Evolutionary conservation across 1,140 invertebrate species (phyloP).

Genomic region (Drosophila eugracilis): DNA sequence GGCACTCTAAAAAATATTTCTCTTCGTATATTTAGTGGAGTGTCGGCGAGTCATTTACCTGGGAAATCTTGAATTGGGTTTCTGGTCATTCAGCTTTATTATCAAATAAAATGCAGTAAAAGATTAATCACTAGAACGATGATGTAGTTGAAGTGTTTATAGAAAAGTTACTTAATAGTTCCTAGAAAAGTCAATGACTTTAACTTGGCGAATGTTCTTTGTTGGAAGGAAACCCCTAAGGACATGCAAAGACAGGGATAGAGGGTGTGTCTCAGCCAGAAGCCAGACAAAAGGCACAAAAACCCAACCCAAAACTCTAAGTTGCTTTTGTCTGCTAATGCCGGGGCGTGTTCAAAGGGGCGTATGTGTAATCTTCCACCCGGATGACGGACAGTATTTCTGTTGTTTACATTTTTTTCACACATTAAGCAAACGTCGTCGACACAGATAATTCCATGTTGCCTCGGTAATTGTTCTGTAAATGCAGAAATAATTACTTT

Average conservation of each 20-base stretch:
- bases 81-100: neutral
- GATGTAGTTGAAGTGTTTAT: slow-evolving; percentile 2
- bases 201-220: slow-evolving; percentile 14
- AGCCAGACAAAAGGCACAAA: slow-evolving; percentile 18
- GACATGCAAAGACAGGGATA: slow-evolving; percentile 9
- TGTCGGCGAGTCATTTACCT: slow-evolving; percentile 35
- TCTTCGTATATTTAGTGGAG: slow-evolving; percentile 13
- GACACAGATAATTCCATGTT: slow-evolving; percentile 81
- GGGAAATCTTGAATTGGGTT: slow-evolving; percentile 25
- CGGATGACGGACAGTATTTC: slow-evolving; percentile 64
- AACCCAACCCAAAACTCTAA: neutral
- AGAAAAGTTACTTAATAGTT: slow-evolving; percentile 16
- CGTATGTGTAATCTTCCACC: slow-evolving; percentile 79
- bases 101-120: slow-evolving; percentile 9
- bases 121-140: slow-evolving; percentile 11
- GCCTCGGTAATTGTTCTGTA: slow-evolving; percentile 82
- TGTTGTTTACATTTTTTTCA: slow-evolving; percentile 57
- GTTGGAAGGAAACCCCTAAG: slow-evolving; percentile 8
- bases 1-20: slow-evolving; percentile 31
- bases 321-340: slow-evolving; percentile 31
- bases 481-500: slow-evolving; percentile 83
- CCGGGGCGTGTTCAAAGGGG: slow-evolving; percentile 55
- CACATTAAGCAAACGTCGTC: slow-evolving; percentile 74
- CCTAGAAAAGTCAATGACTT: slow-evolving; percentile 24
- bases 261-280: slow-evolving; percentile 52